Evolutionary conservation across 2,888 invertebrate species (phyloP).

Genomic region (Ormyrus thymus): DNA sequence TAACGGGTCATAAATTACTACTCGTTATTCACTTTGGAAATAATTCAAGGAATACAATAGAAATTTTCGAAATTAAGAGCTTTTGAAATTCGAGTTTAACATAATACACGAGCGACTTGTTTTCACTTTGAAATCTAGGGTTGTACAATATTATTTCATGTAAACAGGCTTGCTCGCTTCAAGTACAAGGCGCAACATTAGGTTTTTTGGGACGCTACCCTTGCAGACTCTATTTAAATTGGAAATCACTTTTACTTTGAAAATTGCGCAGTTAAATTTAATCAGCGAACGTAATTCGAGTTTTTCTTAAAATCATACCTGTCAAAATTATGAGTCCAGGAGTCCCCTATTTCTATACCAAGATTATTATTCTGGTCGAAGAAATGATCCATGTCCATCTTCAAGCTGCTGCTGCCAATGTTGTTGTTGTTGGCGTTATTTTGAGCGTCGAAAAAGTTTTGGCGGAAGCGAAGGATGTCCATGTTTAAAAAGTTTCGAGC

Average conservation of each 20-base stretch:
- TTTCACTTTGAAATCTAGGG: not conserved
- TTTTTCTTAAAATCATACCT: slow-evolving; percentile 38
- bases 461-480: slow-evolving; percentile 43
- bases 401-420: slow-evolving; percentile 6
- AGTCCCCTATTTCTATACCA: slow-evolving; percentile 45
- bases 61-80: not conserved
- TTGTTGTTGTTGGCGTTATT: slow-evolving; percentile 9
- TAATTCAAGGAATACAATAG: not conserved
- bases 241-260: not conserved
- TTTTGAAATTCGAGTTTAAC: not conserved
- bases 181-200: slow-evolving; percentile 23
- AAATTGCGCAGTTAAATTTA: not conserved
- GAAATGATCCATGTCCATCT: slow-evolving; percentile 51
- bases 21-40: not conserved
- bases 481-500: slow-evolving; percentile 22
- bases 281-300: too few species aligned
- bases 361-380: slow-evolving; percentile 50
- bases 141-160: slow-evolving; percentile 4
- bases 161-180: slow-evolving; percentile 29
- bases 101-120: not conserved
- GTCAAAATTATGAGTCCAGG: slow-evolving; percentile 45
- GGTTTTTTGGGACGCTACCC: not conserved
- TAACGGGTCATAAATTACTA: too few species aligned
- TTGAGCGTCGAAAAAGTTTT: slow-evolving; percentile 46
- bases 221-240: not conserved